These are phyloP conservation scores for Drosophila aff. DNA, from an alignment of 1,140 invertebrate species.

Conservation along the genomic window DNA sequence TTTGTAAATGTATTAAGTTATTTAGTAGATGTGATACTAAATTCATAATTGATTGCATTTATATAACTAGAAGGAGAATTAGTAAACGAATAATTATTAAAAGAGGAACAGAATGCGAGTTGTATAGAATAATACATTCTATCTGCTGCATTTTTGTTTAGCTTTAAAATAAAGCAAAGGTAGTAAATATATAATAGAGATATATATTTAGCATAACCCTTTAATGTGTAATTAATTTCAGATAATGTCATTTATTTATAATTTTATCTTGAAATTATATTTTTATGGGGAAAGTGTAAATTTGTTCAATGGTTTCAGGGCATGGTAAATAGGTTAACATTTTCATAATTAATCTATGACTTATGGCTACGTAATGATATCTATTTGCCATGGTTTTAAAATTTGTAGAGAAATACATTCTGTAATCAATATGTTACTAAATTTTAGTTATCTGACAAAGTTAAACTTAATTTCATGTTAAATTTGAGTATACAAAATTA, in stretches of 20 bases:
- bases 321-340: too few species aligned
- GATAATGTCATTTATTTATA: neutral
- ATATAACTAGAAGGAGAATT: too few species aligned
- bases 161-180: neutral
- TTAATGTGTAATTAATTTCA: neutral
- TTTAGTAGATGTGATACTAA: neutral
- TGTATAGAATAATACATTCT: neutral
- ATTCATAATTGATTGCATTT: neutral
- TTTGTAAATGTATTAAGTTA: conserved; percentile 1
- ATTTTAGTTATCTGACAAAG: neutral
- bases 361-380: neutral
- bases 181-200: neutral
- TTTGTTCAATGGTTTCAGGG: neutral
- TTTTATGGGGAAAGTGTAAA: neutral
- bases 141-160: neutral
- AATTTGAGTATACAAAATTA: too few species aligned
- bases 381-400: neutral
- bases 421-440: neutral
- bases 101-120: too few species aligned
- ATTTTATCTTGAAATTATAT: neutral
- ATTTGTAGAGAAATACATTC: too few species aligned
- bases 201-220: neutral
- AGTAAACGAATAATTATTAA: neutral
- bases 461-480: too few species aligned
- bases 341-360: neutral